Percentiles rank a stretch among this genome's conserved stretches.
These are phyloP conservation scores for Neodontobutis hainanensis DNA, from an alignment of 2,113 vertebrate species.

Conservation along the genomic window DNA sequence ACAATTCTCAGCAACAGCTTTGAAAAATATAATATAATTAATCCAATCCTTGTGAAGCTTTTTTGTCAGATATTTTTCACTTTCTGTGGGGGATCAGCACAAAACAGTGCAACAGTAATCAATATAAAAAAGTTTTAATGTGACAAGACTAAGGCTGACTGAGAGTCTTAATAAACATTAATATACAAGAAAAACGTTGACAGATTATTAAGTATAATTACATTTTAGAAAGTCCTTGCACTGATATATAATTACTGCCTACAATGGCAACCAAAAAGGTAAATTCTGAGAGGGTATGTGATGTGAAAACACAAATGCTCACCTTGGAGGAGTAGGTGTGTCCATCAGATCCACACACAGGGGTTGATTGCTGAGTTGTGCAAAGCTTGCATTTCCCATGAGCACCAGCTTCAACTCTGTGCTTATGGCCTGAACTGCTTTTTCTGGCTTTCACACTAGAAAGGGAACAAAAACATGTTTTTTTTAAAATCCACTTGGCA, in stretches of 20 bases:
- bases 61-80: not conserved
- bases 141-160: not conserved
- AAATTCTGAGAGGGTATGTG: not conserved
- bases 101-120: constrained; percentile 2
- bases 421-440: constrained; percentile 78
- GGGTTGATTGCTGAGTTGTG: constrained; percentile 58
- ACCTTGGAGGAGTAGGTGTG: constrained; percentile 86
- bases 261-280: not conserved
- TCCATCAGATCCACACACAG: constrained; percentile 82
- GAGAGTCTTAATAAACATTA: not conserved
- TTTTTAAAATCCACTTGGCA: not conserved
- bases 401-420: constrained; percentile 78
- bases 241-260: not conserved
- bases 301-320: not conserved
- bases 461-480: constrained; percentile 11
- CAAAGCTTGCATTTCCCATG: constrained; percentile 87
- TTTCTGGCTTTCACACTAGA: constrained; percentile 69
- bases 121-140: not conserved
- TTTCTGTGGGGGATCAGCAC: not conserved
- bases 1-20: too few species aligned
- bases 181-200: not conserved
- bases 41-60: not conserved
- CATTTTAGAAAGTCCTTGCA: not conserved
- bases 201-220: not conserved
- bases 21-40: too few species aligned